Base-by-base conservation (phyloP, 2,888 invertebrate genomes). In the Branchipolynoe longqiensis region DNA sequence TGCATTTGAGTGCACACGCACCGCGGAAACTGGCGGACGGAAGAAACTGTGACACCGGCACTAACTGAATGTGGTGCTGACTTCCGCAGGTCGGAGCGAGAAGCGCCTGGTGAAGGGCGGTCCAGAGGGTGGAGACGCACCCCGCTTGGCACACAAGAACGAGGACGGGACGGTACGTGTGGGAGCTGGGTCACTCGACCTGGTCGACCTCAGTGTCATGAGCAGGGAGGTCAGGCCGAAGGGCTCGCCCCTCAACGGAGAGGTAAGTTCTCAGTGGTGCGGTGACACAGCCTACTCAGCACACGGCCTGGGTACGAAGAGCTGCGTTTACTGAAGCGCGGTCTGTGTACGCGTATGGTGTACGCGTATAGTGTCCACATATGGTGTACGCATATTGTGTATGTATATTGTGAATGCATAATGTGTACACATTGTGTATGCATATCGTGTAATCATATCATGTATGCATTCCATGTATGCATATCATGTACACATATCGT, bases 121-220 rank as follows among this genome's bases (percentile, higher is more conserved):
- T 3, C 48, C n/a, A 22, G 31, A 1, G 8, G 78, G 48, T 25
- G 54, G 2, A 1, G 22, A 73, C 40, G 48, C n/a, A 48, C n/a
- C 6, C 6, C 78, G 38, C 36, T 69, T 33, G 69, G 69, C 36
- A 3, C 33, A 0, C 22, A 69, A 69, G 36, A 12, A 33, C 22
- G 36, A 69, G n/a, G 78, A 78, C 6, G 78, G 78, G 48, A 78
- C 54, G 78, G 78, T 78, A 78, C 78, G 78, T 78, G 41, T 54
- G 28, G 78, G 78, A 54, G 48, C 25, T 22, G 84, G 85, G 62
- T 62, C 64, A 8, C 69, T 41, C 12, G 86, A 86, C 41, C 40
- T 86, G 18, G 90, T 90, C 33, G 91, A 91, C 84, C 89, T 91
- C 41, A 91, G 89, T 85, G 88, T 90, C 2, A 90, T 91, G 89